Evolutionary conservation across 2,113 vertebrate species (phyloP).

Genomic region (Cervus canadensis): DNA sequence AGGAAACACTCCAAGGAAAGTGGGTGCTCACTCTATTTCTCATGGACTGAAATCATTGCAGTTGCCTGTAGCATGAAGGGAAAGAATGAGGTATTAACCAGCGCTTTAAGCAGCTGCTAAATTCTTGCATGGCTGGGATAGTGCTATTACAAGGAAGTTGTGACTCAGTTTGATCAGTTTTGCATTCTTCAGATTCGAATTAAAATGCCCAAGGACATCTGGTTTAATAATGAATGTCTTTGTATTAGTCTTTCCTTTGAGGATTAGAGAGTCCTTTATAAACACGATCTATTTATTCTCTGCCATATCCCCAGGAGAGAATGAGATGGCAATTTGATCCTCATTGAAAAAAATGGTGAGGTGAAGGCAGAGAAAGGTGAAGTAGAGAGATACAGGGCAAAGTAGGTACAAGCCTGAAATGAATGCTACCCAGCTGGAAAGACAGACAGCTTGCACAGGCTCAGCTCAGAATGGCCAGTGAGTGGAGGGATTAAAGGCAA

Average conservation of each 20-base stretch:
- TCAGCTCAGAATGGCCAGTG: background rate
- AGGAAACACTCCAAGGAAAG: background rate
- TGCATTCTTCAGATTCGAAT: slow-evolving; percentile 65
- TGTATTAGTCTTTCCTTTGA: slow-evolving; percentile 62
- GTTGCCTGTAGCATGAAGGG: background rate
- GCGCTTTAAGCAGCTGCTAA: background rate
- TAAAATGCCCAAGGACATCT: slow-evolving; percentile 70
- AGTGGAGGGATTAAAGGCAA: background rate
- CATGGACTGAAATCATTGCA: background rate
- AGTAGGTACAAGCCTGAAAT: background rate
- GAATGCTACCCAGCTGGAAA: background rate
- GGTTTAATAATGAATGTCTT: slow-evolving; percentile 66
- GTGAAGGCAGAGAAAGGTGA: slow-evolving; percentile 33
- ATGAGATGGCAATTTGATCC: slow-evolving; percentile 53
- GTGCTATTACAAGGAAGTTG: background rate
- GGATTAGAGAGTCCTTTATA: slow-evolving; percentile 66
- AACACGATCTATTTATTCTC: slow-evolving; percentile 64
- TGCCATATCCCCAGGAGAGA: slow-evolving; percentile 42
- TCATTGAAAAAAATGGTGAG: slow-evolving; percentile 43
- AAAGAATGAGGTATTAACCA: background rate
- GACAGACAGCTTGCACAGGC: background rate
- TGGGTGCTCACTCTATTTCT: background rate
- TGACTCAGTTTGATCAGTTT: slow-evolving; percentile 32
- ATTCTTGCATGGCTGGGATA: background rate
- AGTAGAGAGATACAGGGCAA: slow-evolving; percentile 22